Conservation (phyloP, 1,140 invertebrate species). For the Orchesella cincta region DNA sequence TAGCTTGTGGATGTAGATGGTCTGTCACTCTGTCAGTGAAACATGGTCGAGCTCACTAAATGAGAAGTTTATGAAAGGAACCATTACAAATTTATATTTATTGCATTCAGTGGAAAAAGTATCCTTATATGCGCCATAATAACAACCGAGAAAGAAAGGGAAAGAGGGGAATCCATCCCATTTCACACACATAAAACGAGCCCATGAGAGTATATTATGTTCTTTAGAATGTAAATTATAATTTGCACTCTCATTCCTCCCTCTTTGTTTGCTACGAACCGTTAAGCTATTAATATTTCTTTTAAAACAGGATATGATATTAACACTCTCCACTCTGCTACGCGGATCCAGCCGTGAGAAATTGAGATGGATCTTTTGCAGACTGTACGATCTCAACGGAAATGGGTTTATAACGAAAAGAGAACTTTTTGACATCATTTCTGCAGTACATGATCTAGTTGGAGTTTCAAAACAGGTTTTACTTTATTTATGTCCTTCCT, state of each 20-base stretch:
- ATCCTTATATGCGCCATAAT: too few relatives aligned
- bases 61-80: too few relatives aligned
- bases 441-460: slow-evolving; percentile 89
- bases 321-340: slow-evolving; percentile 84
- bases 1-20: too few relatives aligned
- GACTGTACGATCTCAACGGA: slow-evolving; percentile 91
- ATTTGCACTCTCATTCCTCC: background rate
- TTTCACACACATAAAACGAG: background rate
- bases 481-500: background rate
- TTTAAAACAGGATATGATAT: slow-evolving; percentile 75
- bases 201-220: background rate
- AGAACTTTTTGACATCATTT: slow-evolving; percentile 87
- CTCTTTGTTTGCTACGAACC: background rate
- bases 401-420: slow-evolving; percentile 89
- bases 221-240: background rate
- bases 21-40: too few relatives aligned
- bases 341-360: slow-evolving; percentile 90
- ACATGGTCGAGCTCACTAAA: too few relatives aligned
- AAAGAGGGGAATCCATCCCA: too few relatives aligned
- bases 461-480: slow-evolving; percentile 57
- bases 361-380: slow-evolving; percentile 84
- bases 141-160: too few relatives aligned
- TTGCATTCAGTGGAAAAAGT: too few relatives aligned
- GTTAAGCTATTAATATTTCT: slow-evolving; percentile 27
- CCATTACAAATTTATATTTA: too few relatives aligned